Conservation (phyloP, 2,113 vertebrate species). For the Pygathrix nemaeus region DNA sequence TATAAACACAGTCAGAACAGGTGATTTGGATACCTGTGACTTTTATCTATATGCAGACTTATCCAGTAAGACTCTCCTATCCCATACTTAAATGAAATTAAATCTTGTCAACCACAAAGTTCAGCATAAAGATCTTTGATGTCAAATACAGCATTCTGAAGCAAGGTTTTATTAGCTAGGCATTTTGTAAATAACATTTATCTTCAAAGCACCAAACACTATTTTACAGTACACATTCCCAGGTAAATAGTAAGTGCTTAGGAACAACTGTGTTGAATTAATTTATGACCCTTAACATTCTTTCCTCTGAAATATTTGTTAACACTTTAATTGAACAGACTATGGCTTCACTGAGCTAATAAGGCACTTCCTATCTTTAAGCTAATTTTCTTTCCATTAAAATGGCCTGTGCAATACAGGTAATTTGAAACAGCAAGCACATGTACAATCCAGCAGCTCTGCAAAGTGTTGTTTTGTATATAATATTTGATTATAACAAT, state of each 20-base stretch:
- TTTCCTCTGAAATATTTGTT: slow-evolving; percentile 59
- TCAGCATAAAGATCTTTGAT: slow-evolving; percentile 59
- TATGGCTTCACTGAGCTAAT: slow-evolving; percentile 24
- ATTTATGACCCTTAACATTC: slow-evolving; percentile 54
- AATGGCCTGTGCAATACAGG: slow-evolving; percentile 10
- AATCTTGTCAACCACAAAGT: slow-evolving; percentile 30
- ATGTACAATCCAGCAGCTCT: background rate
- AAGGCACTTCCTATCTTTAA: slow-evolving; percentile 68
- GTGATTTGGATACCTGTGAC: background rate
- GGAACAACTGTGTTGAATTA: slow-evolving; percentile 68
- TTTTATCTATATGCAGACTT: slow-evolving; percentile 38
- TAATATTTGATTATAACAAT: background rate
- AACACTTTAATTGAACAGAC: slow-evolving; percentile 70
- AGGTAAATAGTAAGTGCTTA: slow-evolving; percentile 11
- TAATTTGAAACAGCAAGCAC: slow-evolving; percentile 61
- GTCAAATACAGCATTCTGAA: slow-evolving; percentile 45
- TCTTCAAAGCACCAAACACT: slow-evolving; percentile 61
- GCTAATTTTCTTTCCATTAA: slow-evolving; percentile 70
- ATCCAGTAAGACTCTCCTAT: background rate
- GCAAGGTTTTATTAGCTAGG: slow-evolving; percentile 54
- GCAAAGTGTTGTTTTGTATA: background rate
- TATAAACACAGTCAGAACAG: slow-evolving; percentile 4
- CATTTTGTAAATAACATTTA: slow-evolving; percentile 58
- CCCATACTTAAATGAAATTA: slow-evolving; percentile 54
- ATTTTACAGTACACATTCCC: background rate